Evolutionary conservation across 2,888 invertebrate genomes (phyloP), one percentile per base, ranked within the genome.

Genomic region (Zelleria hepariella): DNA sequence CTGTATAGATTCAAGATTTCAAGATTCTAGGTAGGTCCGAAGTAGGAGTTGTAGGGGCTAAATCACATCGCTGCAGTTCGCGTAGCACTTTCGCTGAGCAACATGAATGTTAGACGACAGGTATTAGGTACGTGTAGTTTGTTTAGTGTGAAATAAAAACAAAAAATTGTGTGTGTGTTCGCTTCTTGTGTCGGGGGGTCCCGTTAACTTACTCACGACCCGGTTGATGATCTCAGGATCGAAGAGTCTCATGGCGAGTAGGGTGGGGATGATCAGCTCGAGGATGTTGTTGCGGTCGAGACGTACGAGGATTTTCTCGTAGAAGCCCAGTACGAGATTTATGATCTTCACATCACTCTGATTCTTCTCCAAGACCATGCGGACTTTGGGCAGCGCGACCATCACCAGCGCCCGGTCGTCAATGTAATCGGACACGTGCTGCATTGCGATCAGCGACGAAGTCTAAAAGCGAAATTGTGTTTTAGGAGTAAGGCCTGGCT

Each of bases 191-290:
- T 51, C 10, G 1, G 20, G 6, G 20, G 5, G 23, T 21, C 7
- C 10, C 49, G 21, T 20, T 47, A 21, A 59, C 97, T 96, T 92
- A 98, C 98, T 94, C 84, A 98, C 96, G 78, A 97, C 94, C 78
- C 96, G 93, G 77, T 94, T 91, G 66, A 96, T 93, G 68, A 98
- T 94, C 74, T 96, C 95, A 7, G 97, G 95, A 79, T 98, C 97
- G 65, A 93, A 93, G 57, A 97, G 91, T 63, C 94, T 92, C 69
- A 97, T 95, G 68, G 94, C 94, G 73, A 95, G 94, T 32, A 98
- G 90, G 65, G 98, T 91, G 0, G 98, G 98, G 66, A 98, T 91
- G 54, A 98, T 95, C 71, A 96, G 95, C 70, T 97, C 97, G 69
- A 96, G 92, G 61, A 98, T 95, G 80, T 96, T 95, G 61, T 92